phyloP scores from a whole-genome alignment of 1,140 invertebrate species.

The Phymastichus coffea region DNA sequence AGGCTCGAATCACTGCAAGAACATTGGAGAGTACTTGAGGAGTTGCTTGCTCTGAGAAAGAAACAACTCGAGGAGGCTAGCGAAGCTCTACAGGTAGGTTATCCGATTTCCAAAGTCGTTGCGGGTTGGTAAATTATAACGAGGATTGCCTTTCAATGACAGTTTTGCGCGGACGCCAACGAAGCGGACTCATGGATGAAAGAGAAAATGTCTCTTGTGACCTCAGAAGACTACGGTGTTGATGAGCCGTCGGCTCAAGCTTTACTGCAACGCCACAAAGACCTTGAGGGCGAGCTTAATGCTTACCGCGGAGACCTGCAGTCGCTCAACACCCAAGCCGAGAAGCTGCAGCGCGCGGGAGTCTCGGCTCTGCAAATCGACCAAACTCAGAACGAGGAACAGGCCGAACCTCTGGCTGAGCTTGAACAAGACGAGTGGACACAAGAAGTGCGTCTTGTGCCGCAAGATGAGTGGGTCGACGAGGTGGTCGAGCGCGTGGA shows the following conservation, averaged over 20 bases:
- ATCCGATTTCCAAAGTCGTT: no score
- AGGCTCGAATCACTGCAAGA: conserved; percentile 79
- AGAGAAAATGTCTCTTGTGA: conserved; percentile 85
- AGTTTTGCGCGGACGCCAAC: conserved; percentile 96
- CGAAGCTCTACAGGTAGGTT: conserved; percentile 70
- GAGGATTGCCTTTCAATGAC: no score
- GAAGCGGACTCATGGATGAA: conserved; percentile 97
- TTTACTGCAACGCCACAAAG: conserved; percentile 80
- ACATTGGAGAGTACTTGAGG: conserved; percentile 83
- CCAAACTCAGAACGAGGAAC: conserved; percentile 57
- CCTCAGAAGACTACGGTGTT: conserved; percentile 83
- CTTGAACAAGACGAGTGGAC: conserved; percentile 73
- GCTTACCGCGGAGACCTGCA: conserved; percentile 89
- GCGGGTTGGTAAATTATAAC: no score
- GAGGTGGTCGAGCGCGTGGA: conserved; percentile 84
- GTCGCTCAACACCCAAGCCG: conserved; percentile 81
- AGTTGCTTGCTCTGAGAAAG: conserved; percentile 78
- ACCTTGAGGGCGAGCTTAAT: conserved; percentile 87
- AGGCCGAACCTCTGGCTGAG: conserved; percentile 64
- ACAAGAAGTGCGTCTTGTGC: conserved; percentile 76
- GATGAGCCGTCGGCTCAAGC: conserved; percentile 89
- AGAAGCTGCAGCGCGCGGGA: conserved; percentile 76
- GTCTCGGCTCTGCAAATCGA: conserved; percentile 63
- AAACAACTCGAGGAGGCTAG: conserved; percentile 91
- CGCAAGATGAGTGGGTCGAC: conserved; percentile 89